Conservation (phyloP, 2,888 invertebrate genomes). For the Epicampocera succincta region DNA sequence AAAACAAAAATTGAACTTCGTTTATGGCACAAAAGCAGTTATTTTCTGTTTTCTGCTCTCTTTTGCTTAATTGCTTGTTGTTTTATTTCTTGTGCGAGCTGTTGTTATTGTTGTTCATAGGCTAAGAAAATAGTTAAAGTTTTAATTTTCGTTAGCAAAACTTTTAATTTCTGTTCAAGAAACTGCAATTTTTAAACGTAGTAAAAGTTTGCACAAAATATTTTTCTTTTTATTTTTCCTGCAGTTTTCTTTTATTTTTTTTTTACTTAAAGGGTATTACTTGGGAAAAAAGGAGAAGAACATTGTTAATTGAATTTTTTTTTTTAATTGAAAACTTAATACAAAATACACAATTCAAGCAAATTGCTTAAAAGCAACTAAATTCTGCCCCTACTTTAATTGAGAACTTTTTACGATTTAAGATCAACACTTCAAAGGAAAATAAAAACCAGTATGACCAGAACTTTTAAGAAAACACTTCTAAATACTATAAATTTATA, state of each 20-base stretch:
- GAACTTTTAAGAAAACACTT: too few species aligned
- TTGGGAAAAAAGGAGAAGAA: neutral
- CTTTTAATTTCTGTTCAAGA: constrained; percentile 47
- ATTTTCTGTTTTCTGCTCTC: constrained; percentile 31
- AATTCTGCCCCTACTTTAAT: too few species aligned
- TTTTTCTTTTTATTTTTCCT: too few species aligned
- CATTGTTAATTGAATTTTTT: neutral
- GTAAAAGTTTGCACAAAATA: neutral
- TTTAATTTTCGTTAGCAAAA: constrained; percentile 46
- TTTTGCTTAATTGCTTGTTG: constrained; percentile 39
- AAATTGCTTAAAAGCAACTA: too few species aligned
- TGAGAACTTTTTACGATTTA: too few species aligned
- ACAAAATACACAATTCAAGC: too few species aligned
- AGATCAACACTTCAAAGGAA: too few species aligned
- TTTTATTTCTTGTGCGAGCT: neutral
- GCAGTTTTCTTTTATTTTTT: constrained; percentile 1
- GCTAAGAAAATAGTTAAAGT: constrained; percentile 48
- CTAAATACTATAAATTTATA: too few species aligned
- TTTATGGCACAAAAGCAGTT: constrained; percentile 32
- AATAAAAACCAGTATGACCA: too few species aligned
- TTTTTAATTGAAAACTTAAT: too few species aligned
- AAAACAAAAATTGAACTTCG: constrained; percentile 37
- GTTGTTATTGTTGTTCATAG: neutral
- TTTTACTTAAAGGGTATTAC: neutral
- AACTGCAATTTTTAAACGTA: neutral